phyloP scores from a whole-genome alignment of 2,888 invertebrate genomes.

The Nezara viridula region DNA sequence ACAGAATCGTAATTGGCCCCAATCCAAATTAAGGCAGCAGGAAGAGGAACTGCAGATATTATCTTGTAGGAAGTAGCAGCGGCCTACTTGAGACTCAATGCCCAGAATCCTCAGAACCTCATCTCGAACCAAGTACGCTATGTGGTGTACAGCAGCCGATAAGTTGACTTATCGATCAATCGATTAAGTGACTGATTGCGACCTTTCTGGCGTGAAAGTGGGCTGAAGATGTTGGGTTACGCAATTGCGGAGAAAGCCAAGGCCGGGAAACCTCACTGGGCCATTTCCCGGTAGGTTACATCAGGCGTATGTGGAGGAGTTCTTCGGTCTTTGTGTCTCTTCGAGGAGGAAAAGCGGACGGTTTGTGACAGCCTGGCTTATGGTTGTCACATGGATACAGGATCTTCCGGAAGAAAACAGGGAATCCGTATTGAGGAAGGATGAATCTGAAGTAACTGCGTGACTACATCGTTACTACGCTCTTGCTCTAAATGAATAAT shows the following conservation, averaged over 20 bases:
- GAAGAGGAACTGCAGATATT: slow-evolving; percentile 34
- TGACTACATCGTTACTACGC: not conserved
- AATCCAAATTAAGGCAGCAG: not conserved
- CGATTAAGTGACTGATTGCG: not conserved
- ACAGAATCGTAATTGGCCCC: not conserved
- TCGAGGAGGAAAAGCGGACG: not conserved
- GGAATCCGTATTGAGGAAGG: no score
- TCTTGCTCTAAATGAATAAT: not conserved
- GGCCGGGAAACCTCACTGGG: slow-evolving; percentile 44
- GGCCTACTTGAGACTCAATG: no score
- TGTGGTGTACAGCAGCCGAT: not conserved
- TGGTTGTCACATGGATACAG: not conserved
- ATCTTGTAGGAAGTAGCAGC: not conserved
- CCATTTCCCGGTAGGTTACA: slow-evolving; percentile 42
- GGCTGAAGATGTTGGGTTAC: slow-evolving; percentile 25
- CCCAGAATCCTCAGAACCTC: not conserved
- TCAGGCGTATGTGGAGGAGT: not conserved
- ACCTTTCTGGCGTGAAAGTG: slow-evolving; percentile 6
- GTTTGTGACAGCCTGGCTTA: not conserved
- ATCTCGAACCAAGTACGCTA: not conserved
- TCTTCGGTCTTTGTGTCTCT: not conserved
- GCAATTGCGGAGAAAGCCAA: slow-evolving; percentile 40
- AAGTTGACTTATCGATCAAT: not conserved
- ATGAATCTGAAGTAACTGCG: not conserved
- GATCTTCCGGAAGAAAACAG: not conserved